Conservation (phyloP, 2,888 invertebrate species). For the Megamerina dolium region DNA sequence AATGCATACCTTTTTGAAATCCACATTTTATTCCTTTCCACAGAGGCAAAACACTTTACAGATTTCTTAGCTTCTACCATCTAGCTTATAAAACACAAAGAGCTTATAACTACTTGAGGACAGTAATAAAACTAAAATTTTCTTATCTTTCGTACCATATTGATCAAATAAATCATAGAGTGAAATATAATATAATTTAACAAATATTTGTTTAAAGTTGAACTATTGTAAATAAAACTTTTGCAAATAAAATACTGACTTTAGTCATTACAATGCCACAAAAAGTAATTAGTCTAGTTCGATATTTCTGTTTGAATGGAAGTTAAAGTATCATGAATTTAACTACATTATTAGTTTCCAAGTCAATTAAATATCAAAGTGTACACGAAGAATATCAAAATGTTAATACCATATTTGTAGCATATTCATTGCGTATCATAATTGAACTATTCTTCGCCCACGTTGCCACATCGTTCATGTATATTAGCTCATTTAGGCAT, state of each 20-base stretch:
- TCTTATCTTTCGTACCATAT: no score
- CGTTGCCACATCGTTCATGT: conserved; percentile 24
- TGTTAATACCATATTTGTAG: conserved; percentile 23
- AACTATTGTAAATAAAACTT: no score
- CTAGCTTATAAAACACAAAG: no score
- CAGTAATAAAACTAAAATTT: no score
- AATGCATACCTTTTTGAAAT: neutral
- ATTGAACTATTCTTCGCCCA: conserved; percentile 30
- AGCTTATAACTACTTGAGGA: no score
- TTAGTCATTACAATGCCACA: neutral
- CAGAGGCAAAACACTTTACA: neutral
- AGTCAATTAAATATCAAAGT: neutral
- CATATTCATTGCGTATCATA: conserved; percentile 26
- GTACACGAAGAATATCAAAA: neutral
- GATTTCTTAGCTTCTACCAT: no score
- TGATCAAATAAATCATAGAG: neutral
- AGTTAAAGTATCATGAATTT: neutral
- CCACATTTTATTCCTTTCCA: neutral
- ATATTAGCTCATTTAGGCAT: conserved; percentile 29
- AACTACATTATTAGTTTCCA: neutral
- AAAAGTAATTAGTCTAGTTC: neutral
- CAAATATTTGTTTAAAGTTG: no score
- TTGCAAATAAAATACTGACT: no score
- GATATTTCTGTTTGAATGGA: neutral
- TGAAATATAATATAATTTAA: no score